Conservation (phyloP, 2,888 invertebrate genomes). For the Ethmia dodecea region DNA sequence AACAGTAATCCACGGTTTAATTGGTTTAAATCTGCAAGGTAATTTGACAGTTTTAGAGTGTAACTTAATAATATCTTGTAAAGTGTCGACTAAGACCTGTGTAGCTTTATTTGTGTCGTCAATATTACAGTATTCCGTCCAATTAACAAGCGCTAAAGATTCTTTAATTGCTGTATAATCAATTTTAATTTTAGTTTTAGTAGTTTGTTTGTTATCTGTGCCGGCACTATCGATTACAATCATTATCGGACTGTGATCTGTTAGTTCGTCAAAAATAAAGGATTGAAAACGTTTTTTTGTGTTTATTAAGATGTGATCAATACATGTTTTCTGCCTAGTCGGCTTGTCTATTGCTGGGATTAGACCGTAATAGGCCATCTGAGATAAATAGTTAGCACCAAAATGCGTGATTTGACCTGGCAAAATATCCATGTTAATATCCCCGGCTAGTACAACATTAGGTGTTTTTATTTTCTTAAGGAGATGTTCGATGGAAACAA, state of each 20-base stretch:
- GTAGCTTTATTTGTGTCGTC: background rate
- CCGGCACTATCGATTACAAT: background rate
- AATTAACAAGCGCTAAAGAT: background rate
- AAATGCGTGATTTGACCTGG: background rate
- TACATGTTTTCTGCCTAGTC: background rate
- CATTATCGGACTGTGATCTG: background rate
- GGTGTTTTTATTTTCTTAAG: background rate
- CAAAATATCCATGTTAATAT: background rate
- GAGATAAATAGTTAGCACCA: background rate
- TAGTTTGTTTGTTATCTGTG: too few relatives aligned
- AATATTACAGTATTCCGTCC: background rate
- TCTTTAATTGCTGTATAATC: background rate
- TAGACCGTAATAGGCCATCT: background rate
- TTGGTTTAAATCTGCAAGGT: background rate
- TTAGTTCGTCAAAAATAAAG: background rate
- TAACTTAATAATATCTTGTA: background rate
- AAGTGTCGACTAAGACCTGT: background rate
- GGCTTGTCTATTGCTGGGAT: background rate
- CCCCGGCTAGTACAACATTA: background rate
- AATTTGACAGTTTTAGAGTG: background rate
- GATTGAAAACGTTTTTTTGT: background rate
- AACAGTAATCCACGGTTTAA: background rate
- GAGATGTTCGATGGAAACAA: background rate
- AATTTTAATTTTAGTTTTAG: background rate
- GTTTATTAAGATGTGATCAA: background rate